Evolutionary conservation across 1,140 invertebrate species (phyloP).

Genomic region (Choristoneura fumiferana): DNA sequence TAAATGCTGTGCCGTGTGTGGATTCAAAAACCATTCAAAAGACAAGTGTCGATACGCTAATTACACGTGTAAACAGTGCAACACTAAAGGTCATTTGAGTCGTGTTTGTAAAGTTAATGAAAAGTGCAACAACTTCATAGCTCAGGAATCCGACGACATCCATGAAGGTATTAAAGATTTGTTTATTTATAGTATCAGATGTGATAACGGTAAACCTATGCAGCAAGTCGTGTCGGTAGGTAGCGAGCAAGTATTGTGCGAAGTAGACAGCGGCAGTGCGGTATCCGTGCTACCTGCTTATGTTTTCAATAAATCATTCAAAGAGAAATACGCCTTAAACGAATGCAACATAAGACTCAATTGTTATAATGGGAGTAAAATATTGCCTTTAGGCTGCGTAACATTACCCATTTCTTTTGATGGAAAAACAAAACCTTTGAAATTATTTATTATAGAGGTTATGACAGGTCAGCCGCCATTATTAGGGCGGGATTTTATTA

Average conservation of each 20-base stretch:
- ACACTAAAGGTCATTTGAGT: constrained; percentile 5
- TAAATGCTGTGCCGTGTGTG: constrained; percentile 9
- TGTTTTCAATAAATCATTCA: not conserved
- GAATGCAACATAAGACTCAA: too few species aligned
- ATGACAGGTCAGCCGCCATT: too few species aligned
- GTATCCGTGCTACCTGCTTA: constrained; percentile 2
- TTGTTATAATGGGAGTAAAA: constrained; percentile 12
- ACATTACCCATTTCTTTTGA: too few species aligned
- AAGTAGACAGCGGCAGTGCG: constrained; percentile 14
- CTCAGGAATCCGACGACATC: not conserved
- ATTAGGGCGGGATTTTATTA: constrained; percentile 20
- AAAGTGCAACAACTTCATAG: not conserved
- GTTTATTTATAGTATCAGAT: constrained; percentile 16
- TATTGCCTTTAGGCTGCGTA: too few species aligned
- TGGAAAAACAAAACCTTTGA: too few species aligned
- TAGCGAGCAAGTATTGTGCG: not conserved
- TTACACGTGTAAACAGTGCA: constrained; percentile 11
- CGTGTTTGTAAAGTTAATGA: not conserved
- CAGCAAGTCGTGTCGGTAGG: constrained; percentile 8
- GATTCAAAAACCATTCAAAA: constrained; percentile 19
- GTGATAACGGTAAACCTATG: constrained; percentile 9
- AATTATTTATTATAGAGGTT: too few species aligned
- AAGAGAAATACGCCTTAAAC: not conserved
- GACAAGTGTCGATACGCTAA: constrained; percentile 2
- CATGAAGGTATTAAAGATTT: not conserved